Percentiles rank a stretch among this genome's conserved stretches.
These are phyloP conservation scores for Sinhomidia bicolor DNA, from an alignment of 2,888 invertebrate genomes.

Conservation along the genomic window DNA sequence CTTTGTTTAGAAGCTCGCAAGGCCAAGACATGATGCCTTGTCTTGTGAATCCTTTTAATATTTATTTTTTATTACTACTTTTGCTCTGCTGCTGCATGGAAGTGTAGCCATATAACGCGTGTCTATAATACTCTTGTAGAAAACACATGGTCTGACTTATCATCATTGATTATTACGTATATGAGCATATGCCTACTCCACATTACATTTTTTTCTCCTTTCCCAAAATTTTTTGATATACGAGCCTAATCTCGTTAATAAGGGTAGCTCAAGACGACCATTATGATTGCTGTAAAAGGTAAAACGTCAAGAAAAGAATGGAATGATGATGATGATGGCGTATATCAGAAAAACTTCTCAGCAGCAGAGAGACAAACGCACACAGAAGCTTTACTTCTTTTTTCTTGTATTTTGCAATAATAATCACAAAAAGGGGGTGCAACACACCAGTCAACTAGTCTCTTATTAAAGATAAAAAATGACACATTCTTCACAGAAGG, in stretches of 20 bases:
- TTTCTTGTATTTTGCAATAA: conserved; percentile 65
- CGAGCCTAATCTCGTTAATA: conserved; percentile 74
- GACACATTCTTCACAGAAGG: conserved; percentile 70
- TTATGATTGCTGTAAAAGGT: conserved; percentile 73
- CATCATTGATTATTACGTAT: background rate
- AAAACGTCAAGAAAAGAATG: conserved; percentile 72
- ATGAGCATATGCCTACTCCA: conserved; percentile 11
- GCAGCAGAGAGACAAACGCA: conserved; percentile 10
- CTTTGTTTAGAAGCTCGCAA: conserved; percentile 9
- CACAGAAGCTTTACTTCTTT: conserved; percentile 58
- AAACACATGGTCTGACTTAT: conserved; percentile 30
- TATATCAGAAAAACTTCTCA: conserved; percentile 12
- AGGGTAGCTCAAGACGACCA: conserved; percentile 72
- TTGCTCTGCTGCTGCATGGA: conserved; percentile 9
- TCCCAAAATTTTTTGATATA: conserved; percentile 69
- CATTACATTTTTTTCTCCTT: conserved; percentile 30
- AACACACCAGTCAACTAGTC: conserved; percentile 71
- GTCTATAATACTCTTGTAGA: background rate
- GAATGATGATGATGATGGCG: conserved; percentile 51
- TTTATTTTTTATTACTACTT: background rate
- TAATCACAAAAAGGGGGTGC: conserved; percentile 72
- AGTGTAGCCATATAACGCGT: conserved; percentile 5
- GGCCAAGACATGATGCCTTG: conserved; percentile 34
- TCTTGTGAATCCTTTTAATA: conserved; percentile 17
- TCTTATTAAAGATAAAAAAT: conserved; percentile 74